phyloP scores from a whole-genome alignment of 2,113 vertebrate genomes.

The Murina feae region DNA sequence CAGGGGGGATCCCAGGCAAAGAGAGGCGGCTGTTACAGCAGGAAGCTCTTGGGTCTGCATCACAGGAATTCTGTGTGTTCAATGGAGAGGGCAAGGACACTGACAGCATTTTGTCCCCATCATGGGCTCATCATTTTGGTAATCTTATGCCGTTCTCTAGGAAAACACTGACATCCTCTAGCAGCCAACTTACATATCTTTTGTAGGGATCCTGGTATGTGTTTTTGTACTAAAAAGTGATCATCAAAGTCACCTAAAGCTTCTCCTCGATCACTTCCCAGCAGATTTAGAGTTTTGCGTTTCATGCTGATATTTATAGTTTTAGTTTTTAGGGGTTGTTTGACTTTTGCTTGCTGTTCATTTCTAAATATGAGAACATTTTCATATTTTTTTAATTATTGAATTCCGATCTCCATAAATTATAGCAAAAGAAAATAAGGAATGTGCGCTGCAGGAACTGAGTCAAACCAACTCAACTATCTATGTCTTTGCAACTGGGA shows the following conservation, averaged over 20 bases:
- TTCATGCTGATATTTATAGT: background rate
- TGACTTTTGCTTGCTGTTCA: background rate
- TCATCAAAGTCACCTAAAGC: too few species aligned
- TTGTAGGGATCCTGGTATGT: too few species aligned
- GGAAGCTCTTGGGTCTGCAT: background rate
- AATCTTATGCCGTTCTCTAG: background rate
- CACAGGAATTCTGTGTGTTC: background rate
- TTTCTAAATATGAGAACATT: background rate
- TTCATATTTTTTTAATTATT: background rate
- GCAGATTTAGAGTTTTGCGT: background rate
- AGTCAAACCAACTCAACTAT: background rate
- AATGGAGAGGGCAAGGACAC: background rate
- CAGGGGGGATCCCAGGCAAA: background rate
- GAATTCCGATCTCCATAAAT: background rate
- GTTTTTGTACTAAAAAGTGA: too few species aligned
- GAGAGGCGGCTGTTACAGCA: background rate
- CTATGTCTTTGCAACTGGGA: background rate
- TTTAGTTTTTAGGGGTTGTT: background rate
- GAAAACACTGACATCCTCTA: background rate
- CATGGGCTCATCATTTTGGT: background rate
- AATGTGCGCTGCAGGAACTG: background rate
- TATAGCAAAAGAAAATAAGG: background rate
- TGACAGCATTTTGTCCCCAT: background rate
- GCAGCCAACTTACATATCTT: background rate
- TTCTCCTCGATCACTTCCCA: background rate